phyloP scores from a whole-genome alignment of 2,113 vertebrate species.

The Pygoscelis antarcticus region DNA sequence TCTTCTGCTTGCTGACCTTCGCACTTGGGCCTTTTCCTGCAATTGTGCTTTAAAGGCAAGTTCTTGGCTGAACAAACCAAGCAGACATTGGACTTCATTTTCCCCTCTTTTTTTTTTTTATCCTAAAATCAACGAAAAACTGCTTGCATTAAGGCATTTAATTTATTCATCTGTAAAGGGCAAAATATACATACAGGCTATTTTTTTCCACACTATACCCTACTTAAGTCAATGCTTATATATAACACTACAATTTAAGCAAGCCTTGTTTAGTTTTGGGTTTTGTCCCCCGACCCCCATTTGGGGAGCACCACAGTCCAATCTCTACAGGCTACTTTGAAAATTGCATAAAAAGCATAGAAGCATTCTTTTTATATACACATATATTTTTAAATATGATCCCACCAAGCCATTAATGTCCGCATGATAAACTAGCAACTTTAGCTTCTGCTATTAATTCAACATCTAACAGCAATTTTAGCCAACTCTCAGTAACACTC shows the following conservation, averaged over 20 bases:
- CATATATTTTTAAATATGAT: conserved; percentile 43
- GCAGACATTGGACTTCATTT: conserved; percentile 1
- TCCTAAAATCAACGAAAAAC: background rate
- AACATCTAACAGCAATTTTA: background rate
- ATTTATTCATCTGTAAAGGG: conserved; percentile 17
- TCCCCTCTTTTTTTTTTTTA: background rate
- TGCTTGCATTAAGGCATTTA: background rate
- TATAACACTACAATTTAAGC: background rate
- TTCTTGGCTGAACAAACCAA: conserved; percentile 37
- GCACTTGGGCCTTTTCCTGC: background rate
- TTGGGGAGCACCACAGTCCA: background rate
- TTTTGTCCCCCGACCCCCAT: background rate
- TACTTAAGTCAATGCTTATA: background rate
- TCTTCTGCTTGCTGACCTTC: conserved; percentile 15
- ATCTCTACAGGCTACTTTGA: background rate
- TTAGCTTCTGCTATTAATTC: conserved; percentile 36
- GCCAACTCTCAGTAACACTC: background rate
- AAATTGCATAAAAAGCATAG: background rate
- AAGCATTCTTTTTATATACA: background rate
- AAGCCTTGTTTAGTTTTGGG: background rate
- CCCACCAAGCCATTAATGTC: conserved; percentile 38
- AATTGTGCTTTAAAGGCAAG: conserved; percentile 25
- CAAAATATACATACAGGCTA: background rate
- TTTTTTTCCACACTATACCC: background rate
- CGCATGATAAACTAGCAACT: conserved; percentile 35